Evolutionary conservation across 2,888 invertebrate species (phyloP), one percentile per base, ranked within the genome.

Genomic region (Colletes collaris): DNA sequence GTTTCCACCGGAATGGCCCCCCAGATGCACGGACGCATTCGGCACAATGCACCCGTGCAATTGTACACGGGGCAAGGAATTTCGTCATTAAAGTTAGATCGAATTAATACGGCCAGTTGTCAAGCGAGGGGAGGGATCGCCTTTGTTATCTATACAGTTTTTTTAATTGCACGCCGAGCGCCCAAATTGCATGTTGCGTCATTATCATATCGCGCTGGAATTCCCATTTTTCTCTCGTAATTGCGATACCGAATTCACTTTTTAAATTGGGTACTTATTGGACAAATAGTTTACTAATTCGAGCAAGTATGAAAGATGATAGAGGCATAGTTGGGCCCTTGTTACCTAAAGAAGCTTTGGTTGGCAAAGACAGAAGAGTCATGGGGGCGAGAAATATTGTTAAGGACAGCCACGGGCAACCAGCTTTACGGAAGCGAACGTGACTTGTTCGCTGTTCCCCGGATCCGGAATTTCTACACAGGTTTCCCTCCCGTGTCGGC

Each of bases 1-100:
- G 46, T 78, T 79, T 63, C 56, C n/a, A 52, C 11, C 35, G 35
- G 13, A 65, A 65, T 65, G 35, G 19, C 44, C 52, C 53, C 40
- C 7, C 40, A 53, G 63, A 67, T 74, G 68, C 59, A 46, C 53
- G 59, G 59, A 16, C 10, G 56, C 53, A 53, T 52, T 63, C 66
- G 19, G n/a, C 40, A 27, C 56, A 53, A 59, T 53, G 53, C 72
- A 19, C 44, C 44, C 60, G 49, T n/a, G 62, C 19, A 46, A 27
- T 19, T 44, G 49, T 35, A 40, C 40, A 40, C 52, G n/a, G 59
- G 19, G 44, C 53, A 44, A 68, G 68, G 66, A 69, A 73, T 78
- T 66, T 73, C 65, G 72, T 73, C 62, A 70, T 74, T 74, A 81
- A 74, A 67, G 58, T 70, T 58, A 35, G 52, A 74, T 66, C 27